Percentiles rank a stretch among this genome's conserved stretches.
These are phyloP conservation scores for Microcaecilia unicolor DNA, from an alignment of 2,797 vertebrate species.

Conservation along the genomic window DNA sequence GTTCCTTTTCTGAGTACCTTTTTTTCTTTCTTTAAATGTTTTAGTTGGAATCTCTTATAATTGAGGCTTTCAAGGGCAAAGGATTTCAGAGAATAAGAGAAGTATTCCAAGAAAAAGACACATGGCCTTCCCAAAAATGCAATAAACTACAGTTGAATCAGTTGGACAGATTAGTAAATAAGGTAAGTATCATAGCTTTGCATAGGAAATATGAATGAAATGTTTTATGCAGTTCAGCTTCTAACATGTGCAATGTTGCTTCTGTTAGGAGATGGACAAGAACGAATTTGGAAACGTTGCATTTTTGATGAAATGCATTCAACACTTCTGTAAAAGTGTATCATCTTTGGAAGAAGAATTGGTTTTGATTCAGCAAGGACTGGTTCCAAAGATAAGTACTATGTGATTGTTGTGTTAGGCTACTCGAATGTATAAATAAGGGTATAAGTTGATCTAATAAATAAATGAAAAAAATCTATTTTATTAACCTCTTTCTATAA, in stretches of 20 bases:
- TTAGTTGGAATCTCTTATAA: conserved; percentile 44
- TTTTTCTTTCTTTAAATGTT: neutral
- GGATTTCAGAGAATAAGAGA: conserved; percentile 47
- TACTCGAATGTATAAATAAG: no score
- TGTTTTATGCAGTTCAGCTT: neutral
- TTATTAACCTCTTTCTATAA: no score
- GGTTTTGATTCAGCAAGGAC: conserved; percentile 51
- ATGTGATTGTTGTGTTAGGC: no score
- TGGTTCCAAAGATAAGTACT: conserved; percentile 72
- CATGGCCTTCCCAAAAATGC: conserved; percentile 39
- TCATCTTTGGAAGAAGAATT: conserved; percentile 22
- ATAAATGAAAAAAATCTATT: no score
- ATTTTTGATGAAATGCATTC: conserved; percentile 58
- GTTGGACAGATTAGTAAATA: conserved; percentile 51
- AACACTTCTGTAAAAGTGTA: conserved; percentile 45
- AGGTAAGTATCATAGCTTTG: conserved; percentile 29
- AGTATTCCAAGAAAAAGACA: conserved; percentile 36
- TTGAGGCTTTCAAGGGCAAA: conserved; percentile 36
- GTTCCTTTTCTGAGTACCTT: neutral
- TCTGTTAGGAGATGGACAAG: conserved; percentile 57
- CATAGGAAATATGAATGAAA: no score
- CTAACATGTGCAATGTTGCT: neutral
- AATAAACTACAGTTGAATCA: conserved; percentile 34
- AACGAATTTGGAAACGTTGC: conserved; percentile 54
- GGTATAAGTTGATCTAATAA: no score